These are phyloP conservation scores for Orientallactaga bullata DNA, from an alignment of 2,113 vertebrate genomes.

Conservation along the genomic window DNA sequence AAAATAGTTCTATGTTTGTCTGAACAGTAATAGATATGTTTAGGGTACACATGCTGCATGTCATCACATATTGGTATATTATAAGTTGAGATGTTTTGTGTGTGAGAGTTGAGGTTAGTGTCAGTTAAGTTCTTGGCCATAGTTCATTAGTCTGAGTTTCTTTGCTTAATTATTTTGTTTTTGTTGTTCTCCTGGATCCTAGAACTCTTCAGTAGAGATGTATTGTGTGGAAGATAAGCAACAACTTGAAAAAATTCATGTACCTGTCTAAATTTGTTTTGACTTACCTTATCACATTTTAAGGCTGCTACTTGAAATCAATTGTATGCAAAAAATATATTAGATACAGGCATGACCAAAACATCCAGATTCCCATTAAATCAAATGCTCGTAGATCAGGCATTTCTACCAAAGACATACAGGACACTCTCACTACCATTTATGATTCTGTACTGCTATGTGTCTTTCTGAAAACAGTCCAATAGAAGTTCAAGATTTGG, in stretches of 20 bases:
- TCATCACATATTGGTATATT: conserved; percentile 1
- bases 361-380: not conserved
- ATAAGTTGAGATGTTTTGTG: not conserved
- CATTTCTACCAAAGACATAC: not conserved
- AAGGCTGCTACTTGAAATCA: conserved; percentile 9
- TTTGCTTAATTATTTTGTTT: conserved; percentile 47
- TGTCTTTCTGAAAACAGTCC: not conserved
- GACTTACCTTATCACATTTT: conserved; percentile 32
- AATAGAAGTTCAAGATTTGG: not conserved
- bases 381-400: not conserved
- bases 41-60: not conserved
- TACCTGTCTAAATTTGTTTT: conserved; percentile 10
- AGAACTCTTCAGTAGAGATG: not conserved
- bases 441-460: not conserved
- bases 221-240: not conserved
- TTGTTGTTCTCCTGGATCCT: conserved; percentile 67
- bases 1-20: conserved; percentile 28
- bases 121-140: conserved; percentile 29
- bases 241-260: conserved; percentile 3
- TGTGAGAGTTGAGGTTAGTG: conserved; percentile 13
- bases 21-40: not conserved
- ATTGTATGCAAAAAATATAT: not conserved
- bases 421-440: not conserved
- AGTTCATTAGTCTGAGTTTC: conserved; percentile 56
- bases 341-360: not conserved